phyloP scores from a whole-genome alignment of 1,140 invertebrate genomes.

The Amyelois transitella region DNA sequence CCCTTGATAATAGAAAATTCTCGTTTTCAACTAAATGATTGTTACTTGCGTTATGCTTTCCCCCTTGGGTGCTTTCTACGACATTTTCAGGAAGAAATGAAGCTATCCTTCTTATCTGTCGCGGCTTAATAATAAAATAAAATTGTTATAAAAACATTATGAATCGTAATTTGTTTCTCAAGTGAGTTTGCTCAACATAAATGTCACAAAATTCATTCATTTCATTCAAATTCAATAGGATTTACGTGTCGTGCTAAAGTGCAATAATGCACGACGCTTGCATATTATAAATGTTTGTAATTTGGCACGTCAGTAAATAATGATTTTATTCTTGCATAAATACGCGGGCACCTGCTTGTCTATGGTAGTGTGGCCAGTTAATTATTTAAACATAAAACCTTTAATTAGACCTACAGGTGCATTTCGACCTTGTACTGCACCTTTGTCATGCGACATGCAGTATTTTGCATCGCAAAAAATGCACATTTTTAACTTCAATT shows the following conservation, averaged over 20 bases:
- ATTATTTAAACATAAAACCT: constrained; percentile 72
- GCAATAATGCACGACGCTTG: constrained; percentile 15
- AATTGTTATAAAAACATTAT: no score
- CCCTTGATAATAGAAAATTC: no score
- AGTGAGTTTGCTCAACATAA: background rate
- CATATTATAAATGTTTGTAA: constrained; percentile 43
- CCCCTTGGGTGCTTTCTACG: no score
- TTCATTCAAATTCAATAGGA: no score
- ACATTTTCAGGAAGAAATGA: no score
- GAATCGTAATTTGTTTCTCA: no score
- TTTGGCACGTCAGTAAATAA: constrained; percentile 63
- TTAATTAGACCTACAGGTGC: constrained; percentile 67
- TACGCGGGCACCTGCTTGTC: constrained; percentile 45
- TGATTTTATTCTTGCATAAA: constrained; percentile 61
- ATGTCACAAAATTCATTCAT: no score
- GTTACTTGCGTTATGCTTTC: no score
- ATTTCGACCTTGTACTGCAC: constrained; percentile 59
- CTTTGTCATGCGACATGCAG: constrained; percentile 53
- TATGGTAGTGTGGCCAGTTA: constrained; percentile 42
- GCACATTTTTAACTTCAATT: constrained; percentile 50
- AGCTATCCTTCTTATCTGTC: no score
- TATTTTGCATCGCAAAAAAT: constrained; percentile 60
- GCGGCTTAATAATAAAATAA: no score
- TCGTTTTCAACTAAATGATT: no score
- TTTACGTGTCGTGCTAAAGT: constrained; percentile 16